phyloP scores from a whole-genome alignment of 2,113 vertebrate genomes.

The Scomber japonicus region DNA sequence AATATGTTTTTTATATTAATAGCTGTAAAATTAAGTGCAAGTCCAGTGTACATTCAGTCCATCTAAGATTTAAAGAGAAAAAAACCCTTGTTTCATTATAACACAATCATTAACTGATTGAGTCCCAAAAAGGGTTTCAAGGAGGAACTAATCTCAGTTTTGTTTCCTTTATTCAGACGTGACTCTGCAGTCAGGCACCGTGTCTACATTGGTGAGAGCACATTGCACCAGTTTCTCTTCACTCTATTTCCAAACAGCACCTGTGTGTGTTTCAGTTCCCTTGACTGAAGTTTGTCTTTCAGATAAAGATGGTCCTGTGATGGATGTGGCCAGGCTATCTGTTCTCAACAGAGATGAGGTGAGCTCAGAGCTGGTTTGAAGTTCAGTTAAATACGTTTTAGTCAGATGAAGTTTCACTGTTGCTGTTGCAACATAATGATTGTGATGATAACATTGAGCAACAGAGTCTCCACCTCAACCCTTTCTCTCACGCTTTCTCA shows the following conservation, averaged over 20 bases:
- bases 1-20: too few relatives aligned
- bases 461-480: neutral
- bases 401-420: neutral
- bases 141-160: conserved; percentile 11
- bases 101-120: too few relatives aligned
- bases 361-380: conserved; percentile 11
- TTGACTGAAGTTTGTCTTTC: conserved; percentile 21
- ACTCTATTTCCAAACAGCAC: neutral
- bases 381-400: fast-evolving
- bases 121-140: neutral
- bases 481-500: neutral
- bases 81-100: too few relatives aligned
- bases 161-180: conserved; percentile 21
- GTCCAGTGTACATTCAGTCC: too few relatives aligned
- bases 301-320: conserved; percentile 28
- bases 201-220: conserved; percentile 53
- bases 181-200: neutral
- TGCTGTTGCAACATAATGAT: neutral
- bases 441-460: neutral
- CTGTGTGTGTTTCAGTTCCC: conserved; percentile 4
- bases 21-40: too few relatives aligned
- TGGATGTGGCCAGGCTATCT: conserved; percentile 14
- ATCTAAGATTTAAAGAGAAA: too few relatives aligned
- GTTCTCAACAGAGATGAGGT: conserved; percentile 39
- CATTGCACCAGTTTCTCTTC: neutral